Evolutionary conservation across 2,888 invertebrate genomes (phyloP).

Genomic region (Epirrita christyi): DNA sequence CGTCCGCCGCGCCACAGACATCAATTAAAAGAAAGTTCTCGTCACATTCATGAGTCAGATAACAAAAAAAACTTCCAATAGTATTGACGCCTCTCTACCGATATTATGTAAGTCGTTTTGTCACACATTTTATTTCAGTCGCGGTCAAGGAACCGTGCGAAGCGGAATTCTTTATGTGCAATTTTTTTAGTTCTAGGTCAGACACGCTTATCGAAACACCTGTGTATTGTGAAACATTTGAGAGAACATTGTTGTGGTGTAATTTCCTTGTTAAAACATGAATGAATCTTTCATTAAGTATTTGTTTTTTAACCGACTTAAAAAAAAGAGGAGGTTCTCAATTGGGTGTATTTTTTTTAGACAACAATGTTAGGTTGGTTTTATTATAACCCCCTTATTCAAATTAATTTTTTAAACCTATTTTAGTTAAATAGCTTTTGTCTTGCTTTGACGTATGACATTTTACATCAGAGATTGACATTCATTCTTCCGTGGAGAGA

Average conservation of each 20-base stretch:
- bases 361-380: too few species aligned
- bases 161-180: conserved; percentile 40
- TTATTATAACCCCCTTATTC: too few species aligned
- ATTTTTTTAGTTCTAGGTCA: conserved; percentile 58
- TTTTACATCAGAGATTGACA: too few species aligned
- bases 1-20: too few species aligned
- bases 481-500: too few species aligned
- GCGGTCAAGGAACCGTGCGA: conserved; percentile 62
- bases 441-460: too few species aligned
- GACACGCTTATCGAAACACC: conserved; percentile 32
- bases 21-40: conserved; percentile 35
- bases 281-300: conserved; percentile 9
- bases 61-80: conserved; percentile 11
- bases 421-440: too few species aligned
- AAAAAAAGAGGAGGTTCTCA: too few species aligned
- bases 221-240: conserved; percentile 19
- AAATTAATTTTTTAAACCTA: too few species aligned
- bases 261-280: neutral
- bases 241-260: conserved; percentile 4
- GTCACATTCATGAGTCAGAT: conserved; percentile 8
- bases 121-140: conserved; percentile 49
- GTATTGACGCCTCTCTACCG: conserved; percentile 14
- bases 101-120: conserved; percentile 38
- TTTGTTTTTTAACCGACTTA: neutral
- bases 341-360: too few species aligned